Evolutionary conservation across 2,888 invertebrate genomes (phyloP), one percentile per base, ranked within the genome.

Genomic region (Drosophila prolongata): DNA sequence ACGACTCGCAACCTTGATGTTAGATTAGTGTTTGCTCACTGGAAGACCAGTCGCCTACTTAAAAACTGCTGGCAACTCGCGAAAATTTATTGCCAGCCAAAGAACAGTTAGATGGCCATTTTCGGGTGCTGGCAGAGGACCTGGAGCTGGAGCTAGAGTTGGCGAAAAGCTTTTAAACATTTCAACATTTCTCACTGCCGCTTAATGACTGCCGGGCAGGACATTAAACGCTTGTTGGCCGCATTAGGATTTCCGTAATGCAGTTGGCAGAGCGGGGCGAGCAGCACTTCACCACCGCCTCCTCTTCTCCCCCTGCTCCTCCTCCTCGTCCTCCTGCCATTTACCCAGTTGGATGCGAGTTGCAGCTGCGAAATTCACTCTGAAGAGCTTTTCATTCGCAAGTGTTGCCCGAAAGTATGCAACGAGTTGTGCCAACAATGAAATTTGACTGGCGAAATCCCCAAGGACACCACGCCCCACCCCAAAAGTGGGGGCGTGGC

Each of bases 161-260:
- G 42, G 42, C 60, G 72, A 79, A 80, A 84, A 80, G 85, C 68
- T 78, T 80, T 75, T 62, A 57, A 69, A 73, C 60, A 52, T 54
- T 69, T 69, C 60, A 42, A 46, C 54, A 44, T 66, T 55, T 59
- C 62, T 75, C 64, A 62, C 57, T 75, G 55, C 65, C 74, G 57
- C 66, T 75, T 86, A 83, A 88, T 82, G 88, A 82, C 88, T 83
- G 74, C 78, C 82, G 80, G 73, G 81, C 74, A 69, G 77, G 83
- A 70, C 80, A 88, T 83, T 83, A 79, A 83, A 82, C 77, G 77
- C 80, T 82, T 71, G 82, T 87, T 83, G 82, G 82, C 82, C 86
- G 75, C 82, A 87, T 83, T 87, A 75, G 73, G 73, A 72, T 75
- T 85, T 82, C 74, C 71, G 46, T 87, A 79, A 81, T 81, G 75